Evolutionary conservation across 1,140 invertebrate species (phyloP), one percentile per base, ranked within the genome.

Genomic region (Danaus melanippus): DNA sequence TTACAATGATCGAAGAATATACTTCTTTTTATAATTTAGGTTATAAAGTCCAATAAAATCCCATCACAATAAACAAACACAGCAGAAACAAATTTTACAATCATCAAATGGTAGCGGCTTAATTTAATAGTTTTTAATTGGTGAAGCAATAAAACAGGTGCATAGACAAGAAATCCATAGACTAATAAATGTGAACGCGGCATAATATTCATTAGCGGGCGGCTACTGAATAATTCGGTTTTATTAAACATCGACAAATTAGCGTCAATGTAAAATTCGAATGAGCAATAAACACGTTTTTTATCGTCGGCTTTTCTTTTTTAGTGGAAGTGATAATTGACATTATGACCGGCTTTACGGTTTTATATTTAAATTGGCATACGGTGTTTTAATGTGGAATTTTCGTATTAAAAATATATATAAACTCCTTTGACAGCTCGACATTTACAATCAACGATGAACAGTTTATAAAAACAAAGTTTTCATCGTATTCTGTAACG

Each of bases 51-150:
- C 62, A 52, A 73, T 79, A 79, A 79, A 82, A 58, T 58, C 62
- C 67, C 66, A 79, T 79, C 73, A 83, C 76, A 75, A 82, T 82
- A 84, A 84, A 77, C 79, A 84, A 84, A 84, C 76, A 84, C 60
- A 66, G 59, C 55, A 71, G 76, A 77, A 66, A 61, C 51, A 57
- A 57, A 55, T 69, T 79, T 82, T 79, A 82, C 67, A 64, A 69
- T 68, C 71, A 79, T 80, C 78, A 76, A 78, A 76, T 78, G 68
- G 81, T 80, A 84, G 79, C 74, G 60, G 67, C 64, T 69, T 76
- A 71, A 74, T 83, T 79, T 80, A 82, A 85, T 85, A 81, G 76
- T 78, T 84, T 80, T 84, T 84, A 84, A 84, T 82, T 84, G 79
- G 74, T 73, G 70, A 78, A 69, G 53, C 66, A 69, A 72, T 82